Percentiles rank a stretch among this genome's conserved stretches.
Conservation (phyloP, 1,140 invertebrate genomes). For the Caerostris darwini region DNA sequence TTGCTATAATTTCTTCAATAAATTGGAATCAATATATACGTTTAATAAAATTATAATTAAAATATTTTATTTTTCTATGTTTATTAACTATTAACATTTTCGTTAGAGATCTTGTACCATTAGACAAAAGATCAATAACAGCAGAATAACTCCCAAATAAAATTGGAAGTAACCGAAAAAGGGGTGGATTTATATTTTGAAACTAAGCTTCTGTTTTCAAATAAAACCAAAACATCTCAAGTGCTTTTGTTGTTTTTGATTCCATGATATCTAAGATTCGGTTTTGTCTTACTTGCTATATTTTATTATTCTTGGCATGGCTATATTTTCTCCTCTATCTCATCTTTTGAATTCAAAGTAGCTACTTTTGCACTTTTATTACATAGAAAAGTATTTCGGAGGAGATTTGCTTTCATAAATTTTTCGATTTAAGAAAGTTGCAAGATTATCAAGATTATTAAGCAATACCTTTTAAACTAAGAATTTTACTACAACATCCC, state of each 20-base stretch:
- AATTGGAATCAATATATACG: no score
- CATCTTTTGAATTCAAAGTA: constrained; percentile 53
- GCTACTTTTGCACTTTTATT: constrained; percentile 34
- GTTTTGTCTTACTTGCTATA: constrained; percentile 13
- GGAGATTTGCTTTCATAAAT: constrained; percentile 24
- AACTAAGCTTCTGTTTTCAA: not conserved
- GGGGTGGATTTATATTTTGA: not conserved
- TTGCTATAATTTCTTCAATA: no score
- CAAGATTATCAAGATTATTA: not conserved
- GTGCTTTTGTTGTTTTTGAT: not conserved
- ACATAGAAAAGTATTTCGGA: constrained; percentile 16
- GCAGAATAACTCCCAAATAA: not conserved
- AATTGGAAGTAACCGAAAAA: not conserved
- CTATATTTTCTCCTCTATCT: constrained; percentile 32
- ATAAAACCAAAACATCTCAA: not conserved
- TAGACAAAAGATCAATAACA: no score
- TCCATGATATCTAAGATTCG: not conserved
- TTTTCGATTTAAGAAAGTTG: not conserved
- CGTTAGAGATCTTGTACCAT: no score
- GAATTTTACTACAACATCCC: not conserved
- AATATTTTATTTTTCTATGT: no score
- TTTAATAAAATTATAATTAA: no score
- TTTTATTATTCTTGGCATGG: constrained; percentile 30
- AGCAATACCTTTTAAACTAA: not conserved
- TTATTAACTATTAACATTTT: no score